Percentiles rank a stretch among this genome's conserved stretches.
phyloP scores from a whole-genome alignment of 2,113 vertebrate species.

The Chrysemys picta region DNA sequence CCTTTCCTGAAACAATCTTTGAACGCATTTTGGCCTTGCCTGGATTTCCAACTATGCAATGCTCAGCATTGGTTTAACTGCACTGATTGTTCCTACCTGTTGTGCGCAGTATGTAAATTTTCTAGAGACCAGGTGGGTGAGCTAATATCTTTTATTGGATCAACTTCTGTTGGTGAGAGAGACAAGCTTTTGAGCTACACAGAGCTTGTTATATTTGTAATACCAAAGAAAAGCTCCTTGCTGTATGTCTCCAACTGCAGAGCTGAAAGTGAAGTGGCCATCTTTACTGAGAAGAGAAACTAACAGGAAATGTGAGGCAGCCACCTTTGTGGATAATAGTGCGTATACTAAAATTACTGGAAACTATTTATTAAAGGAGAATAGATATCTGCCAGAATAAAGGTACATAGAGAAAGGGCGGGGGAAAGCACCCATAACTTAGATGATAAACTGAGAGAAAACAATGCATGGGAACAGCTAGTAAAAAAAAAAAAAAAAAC shows the following conservation, averaged over 20 bases:
- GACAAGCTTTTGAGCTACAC: not conserved
- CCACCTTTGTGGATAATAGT: not conserved
- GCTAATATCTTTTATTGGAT: not conserved
- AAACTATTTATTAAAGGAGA: not conserved
- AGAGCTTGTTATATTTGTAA: not conserved
- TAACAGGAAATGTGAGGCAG: not conserved
- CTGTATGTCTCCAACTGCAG: not conserved
- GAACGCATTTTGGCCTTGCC: not conserved
- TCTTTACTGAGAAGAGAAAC: fast-evolving
- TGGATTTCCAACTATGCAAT: not conserved
- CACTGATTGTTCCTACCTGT: not conserved
- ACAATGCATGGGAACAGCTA: not conserved
- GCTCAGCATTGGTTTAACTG: not conserved
- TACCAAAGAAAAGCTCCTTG: not conserved
- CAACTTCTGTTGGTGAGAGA: not conserved
- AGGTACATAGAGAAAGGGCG: not conserved
- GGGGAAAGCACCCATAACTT: not conserved
- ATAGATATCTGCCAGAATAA: not conserved
- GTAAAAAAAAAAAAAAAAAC: not conserved
- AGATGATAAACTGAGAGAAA: not conserved
- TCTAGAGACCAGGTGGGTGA: no score
- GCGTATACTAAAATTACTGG: not conserved
- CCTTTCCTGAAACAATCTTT: not conserved
- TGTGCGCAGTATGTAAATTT: not conserved
- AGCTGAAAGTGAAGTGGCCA: not conserved